These are phyloP conservation scores for Ommatoiulus sabulosus DNA, from an alignment of 2,888 invertebrate species.

Conservation along the genomic window DNA sequence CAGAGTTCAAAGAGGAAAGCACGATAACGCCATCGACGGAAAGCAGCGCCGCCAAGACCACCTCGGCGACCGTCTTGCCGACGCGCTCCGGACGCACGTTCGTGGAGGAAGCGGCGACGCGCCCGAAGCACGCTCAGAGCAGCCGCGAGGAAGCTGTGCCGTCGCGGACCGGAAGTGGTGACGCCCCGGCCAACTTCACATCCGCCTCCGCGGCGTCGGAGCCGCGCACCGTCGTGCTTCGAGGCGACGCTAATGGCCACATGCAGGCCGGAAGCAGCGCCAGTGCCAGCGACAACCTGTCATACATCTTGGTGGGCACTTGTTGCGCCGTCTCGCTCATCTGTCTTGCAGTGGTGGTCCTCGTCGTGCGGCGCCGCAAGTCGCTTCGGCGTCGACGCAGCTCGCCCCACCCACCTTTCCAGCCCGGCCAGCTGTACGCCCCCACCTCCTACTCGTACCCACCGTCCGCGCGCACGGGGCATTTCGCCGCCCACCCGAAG, in stretches of 20 bases:
- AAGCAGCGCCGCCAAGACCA: not conserved
- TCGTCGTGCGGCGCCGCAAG: conserved; percentile 58
- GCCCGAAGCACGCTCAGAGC: not conserved
- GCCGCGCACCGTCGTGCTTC: not conserved
- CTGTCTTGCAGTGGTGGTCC: conserved; percentile 58
- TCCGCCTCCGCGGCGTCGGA: not conserved
- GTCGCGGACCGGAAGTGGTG: not conserved
- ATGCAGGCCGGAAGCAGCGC: not conserved
- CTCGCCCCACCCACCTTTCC: not conserved
- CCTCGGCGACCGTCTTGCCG: not conserved
- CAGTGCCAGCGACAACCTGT: conserved; percentile 47
- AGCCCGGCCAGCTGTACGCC: not conserved
- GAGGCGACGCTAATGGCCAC: not conserved
- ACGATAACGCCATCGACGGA: not conserved
- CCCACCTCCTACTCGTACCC: not conserved
- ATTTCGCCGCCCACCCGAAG: not conserved
- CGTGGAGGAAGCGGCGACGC: not conserved
- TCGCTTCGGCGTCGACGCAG: not conserved
- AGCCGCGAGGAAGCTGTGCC: not conserved
- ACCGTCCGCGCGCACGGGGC: not conserved
- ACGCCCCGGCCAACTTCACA: not conserved
- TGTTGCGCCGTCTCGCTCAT: conserved; percentile 58
- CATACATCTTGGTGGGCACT: conserved; percentile 59
- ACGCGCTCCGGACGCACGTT: conserved; percentile 15
- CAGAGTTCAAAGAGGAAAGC: not conserved